phyloP scores from a whole-genome alignment of 1,140 invertebrate species.

The Aphidius ervi region DNA sequence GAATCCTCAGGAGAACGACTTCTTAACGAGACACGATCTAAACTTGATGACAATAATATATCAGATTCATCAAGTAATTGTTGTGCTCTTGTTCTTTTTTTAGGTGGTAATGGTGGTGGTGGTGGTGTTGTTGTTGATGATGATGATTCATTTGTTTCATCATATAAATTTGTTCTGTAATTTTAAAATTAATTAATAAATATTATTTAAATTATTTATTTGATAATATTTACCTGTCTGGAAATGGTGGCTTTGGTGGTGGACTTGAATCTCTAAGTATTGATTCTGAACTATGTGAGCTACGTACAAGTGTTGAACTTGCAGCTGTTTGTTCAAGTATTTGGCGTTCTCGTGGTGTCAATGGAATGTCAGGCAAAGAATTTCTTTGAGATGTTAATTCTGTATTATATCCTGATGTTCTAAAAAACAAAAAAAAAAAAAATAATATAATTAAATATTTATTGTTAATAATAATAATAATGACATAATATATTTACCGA shows the following conservation, averaged over 20 bases:
- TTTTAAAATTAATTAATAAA: too few species aligned
- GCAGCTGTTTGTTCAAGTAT: constrained; percentile 62
- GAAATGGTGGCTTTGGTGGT: constrained; percentile 84
- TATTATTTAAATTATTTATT: background rate
- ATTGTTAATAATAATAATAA: too few species aligned
- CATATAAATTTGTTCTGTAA: constrained; percentile 37
- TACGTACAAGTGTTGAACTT: constrained; percentile 55
- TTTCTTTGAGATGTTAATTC: constrained; percentile 57
- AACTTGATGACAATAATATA: constrained; percentile 54
- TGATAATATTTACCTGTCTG: constrained; percentile 57
- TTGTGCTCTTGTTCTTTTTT: constrained; percentile 57
- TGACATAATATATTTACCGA: constrained; percentile 31
- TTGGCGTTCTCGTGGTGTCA: constrained; percentile 71
- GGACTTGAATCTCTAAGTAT: constrained; percentile 63
- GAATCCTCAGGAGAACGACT: constrained; percentile 66
- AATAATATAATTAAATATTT: constrained; percentile 3
- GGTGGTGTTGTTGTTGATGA: constrained; percentile 67
- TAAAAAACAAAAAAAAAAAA: constrained; percentile 27
- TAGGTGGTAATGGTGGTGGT: constrained; percentile 72
- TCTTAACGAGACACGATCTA: constrained; percentile 60
- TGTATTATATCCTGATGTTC: constrained; percentile 47
- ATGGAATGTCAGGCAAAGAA: constrained; percentile 75
- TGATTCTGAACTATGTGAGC: constrained; percentile 73
- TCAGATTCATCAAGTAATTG: constrained; percentile 53
- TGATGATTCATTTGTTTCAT: constrained; percentile 46